Evolutionary conservation across 2,888 invertebrate genomes (phyloP), one percentile per base, ranked within the genome.

Genomic region (Mythimna pallens): DNA sequence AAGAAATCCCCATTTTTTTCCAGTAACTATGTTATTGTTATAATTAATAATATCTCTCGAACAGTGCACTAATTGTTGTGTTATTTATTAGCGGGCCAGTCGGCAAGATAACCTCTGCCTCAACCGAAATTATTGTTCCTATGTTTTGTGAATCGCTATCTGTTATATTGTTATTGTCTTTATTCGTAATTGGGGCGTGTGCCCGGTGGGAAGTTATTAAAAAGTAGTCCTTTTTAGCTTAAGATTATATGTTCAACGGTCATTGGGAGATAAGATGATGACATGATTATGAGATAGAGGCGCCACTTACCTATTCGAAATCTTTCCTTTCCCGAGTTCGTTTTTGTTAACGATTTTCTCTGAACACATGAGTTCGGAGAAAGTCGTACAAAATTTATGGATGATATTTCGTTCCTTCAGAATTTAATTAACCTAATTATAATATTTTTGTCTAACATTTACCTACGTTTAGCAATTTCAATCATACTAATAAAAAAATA

Each of bases 111-210:
- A 90, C 92, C 92, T 87, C 75, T 88, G 90, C 75, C 86, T 88
- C 80, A 87, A 76, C 89, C 91, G 83, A 92, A 93, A 92, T 90
- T 88, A 89, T 90, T 89, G 89, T 91, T 92, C 87, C 88, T 89
- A 86, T 82, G 86, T 88, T 88, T 88, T 90, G 90, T 91, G 87
- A 90, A 89, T 87, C 73, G 85, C 76, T 80, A 82, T 85, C 84
- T 68, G 69, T 71, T 70, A 81, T 78, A 80, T 68, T 88, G 86
- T 85, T 82, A 85, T 89, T 89, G 86, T 88, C 58, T 84, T 66
- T 47, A 40, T 10, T 65, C 78, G 70, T 81, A 86, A 85, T 69
- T 85, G 57, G 86, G 76, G 73, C 86, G 77, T 70, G 76, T 71
- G 72, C 73, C 70, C 78, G 82, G 80, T 83, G 79, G 47, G 70